Conservation (phyloP, 2,888 invertebrate species). For the Isoperla grammatica region DNA sequence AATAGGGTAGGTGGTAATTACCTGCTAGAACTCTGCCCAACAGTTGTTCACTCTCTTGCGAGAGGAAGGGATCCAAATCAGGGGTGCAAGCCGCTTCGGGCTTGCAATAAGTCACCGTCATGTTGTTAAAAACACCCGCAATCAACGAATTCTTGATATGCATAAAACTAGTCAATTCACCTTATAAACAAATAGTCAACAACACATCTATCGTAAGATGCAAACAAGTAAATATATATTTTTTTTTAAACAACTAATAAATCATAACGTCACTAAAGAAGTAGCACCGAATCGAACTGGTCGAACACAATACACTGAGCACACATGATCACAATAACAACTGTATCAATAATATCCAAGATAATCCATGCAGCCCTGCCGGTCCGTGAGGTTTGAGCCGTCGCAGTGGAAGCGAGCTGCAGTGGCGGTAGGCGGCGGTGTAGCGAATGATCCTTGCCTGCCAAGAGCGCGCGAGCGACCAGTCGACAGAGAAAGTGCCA, state of each 20-base stretch:
- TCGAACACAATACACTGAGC: too few species aligned
- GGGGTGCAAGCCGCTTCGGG: slow-evolving; percentile 19
- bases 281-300: too few species aligned
- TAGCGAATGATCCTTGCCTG: slow-evolving; percentile 3
- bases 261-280: too few species aligned
- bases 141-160: slow-evolving; percentile 8
- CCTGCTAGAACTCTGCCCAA: slow-evolving; percentile 55
- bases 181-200: too few species aligned
- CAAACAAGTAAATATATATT: too few species aligned
- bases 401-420: neutral
- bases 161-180: neutral
- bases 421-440: slow-evolving; percentile 6
- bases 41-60: slow-evolving; percentile 49
- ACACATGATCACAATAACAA: too few species aligned
- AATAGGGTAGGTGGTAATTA: slow-evolving; percentile 38
- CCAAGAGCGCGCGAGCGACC: slow-evolving; percentile 18
- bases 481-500: slow-evolving; percentile 18
- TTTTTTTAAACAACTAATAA: too few species aligned
- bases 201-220: too few species aligned
- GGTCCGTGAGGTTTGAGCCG: neutral
- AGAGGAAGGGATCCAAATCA: slow-evolving; percentile 25
- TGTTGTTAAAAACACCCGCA: slow-evolving; percentile 19
- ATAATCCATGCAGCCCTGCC: neutral
- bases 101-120: slow-evolving; percentile 28
- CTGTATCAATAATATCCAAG: too few species aligned